These are phyloP conservation scores for Himalopsyche phryganea DNA, from an alignment of 1,140 invertebrate species.

Conservation along the genomic window DNA sequence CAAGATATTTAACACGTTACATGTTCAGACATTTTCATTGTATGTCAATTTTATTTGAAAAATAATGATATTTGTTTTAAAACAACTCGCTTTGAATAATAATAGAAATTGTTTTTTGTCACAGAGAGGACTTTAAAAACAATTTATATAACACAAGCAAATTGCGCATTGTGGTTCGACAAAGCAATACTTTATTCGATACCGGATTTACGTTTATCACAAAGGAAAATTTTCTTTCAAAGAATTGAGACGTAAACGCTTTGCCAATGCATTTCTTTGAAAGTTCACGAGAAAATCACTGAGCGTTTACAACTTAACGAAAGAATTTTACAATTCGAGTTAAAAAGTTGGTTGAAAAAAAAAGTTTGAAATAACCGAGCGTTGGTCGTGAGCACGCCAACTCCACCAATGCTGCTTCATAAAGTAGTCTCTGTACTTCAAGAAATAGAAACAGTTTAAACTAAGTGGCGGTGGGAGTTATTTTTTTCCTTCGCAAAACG, in stretches of 20 bases:
- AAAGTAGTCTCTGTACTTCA: conserved; percentile 21
- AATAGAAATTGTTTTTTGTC: too few relatives aligned
- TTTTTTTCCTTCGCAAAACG: background rate
- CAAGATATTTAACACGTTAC: too few relatives aligned
- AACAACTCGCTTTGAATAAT: too few relatives aligned
- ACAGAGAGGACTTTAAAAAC: too few relatives aligned
- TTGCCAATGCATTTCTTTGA: background rate
- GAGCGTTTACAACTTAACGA: conserved; percentile 1
- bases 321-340: conserved; percentile 19
- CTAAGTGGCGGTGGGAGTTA: background rate
- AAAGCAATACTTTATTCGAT: too few relatives aligned
- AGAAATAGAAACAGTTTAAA: conserved; percentile 28
- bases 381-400: background rate
- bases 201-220: too few relatives aligned
- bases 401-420: conserved; percentile 19
- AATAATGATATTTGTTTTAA: too few relatives aligned
- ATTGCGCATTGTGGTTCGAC: too few relatives aligned
- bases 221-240: too few relatives aligned
- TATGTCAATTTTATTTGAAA: too few relatives aligned
- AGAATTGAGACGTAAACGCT: background rate
- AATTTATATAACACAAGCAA: too few relatives aligned
- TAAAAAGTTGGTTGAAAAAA: conserved; percentile 9
- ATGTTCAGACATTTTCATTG: too few relatives aligned
- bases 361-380: conserved; percentile 10
- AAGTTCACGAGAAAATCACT: background rate